Base-by-base conservation (phyloP, 1,140 invertebrate species). In the Ostrea denselamellosa region DNA sequence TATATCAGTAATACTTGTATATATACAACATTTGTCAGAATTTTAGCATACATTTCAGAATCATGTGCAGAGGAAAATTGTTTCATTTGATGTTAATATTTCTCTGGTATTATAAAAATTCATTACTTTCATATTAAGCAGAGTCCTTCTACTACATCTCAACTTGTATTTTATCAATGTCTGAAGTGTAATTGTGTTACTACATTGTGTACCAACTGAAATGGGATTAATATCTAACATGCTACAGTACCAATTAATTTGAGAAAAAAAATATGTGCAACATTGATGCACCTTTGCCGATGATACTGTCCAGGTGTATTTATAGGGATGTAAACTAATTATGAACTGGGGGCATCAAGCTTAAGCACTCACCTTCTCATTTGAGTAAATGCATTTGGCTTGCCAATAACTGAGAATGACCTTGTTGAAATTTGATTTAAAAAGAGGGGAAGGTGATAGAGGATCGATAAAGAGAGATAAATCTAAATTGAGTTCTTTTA, bases 371-470 rank as follows among this genome's bases (percentile, higher is more conserved):
- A 28, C 68, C 28, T 77, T 77, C 25, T 12, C 14, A 12, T 7
- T 19, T 12, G 68, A 77, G 22, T 77, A 34, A 34, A 34, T 34
- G 68, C 68, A 34, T 77, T 77, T 77, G 25, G 25, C 68, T 77
- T 77, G 22, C 25, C 25, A 25, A 77, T 77, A 77, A 34, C 25
- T 62, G 25, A 9, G 25, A 5, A 34, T 34, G 68, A 77, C 68
- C 68, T 77, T 77, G 68, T 77, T 77, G 68, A 77, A 77, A 77
- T 34, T 77, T 77, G 68, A 77, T 77, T 77, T 28, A 77, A 77
- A 77, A 77, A 14, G 22, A 77, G 68, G 14, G 68, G 25, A 34
- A 28, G 68, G 28, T 77, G 22, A 34, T 28, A 28, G 25, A 14
- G 68, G 68, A 34, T 77, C 28, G 25, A 77, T 77, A 77, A 77